Conservation (phyloP, 2,113 vertebrate species). For the Boleophthalmus pectinirostris region DNA sequence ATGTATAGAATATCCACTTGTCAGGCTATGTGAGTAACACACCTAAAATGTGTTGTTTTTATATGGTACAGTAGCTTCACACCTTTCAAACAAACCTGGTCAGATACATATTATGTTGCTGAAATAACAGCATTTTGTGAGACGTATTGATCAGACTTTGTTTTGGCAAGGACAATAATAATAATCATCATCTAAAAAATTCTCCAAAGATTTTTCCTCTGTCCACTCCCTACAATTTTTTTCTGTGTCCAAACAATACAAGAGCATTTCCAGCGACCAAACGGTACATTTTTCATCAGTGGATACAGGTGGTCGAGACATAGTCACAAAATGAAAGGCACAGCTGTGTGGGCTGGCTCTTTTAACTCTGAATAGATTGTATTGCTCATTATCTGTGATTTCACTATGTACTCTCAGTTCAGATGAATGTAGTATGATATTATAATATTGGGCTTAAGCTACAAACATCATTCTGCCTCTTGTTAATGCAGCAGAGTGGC, state of each 20-base stretch:
- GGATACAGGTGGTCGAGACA: constrained; percentile 1
- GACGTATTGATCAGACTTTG: not conserved
- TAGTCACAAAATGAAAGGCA: not conserved
- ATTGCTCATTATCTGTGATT: not conserved
- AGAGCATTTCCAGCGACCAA: not conserved
- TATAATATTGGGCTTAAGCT: not conserved
- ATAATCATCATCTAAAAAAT: not conserved
- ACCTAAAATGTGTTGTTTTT: no score
- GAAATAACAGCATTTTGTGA: not conserved
- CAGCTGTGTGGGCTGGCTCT: not conserved
- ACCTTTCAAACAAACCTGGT: no score
- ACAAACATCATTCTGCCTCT: not conserved
- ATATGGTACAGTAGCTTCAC: no score
- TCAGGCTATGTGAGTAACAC: no score
- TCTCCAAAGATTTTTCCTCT: not conserved
- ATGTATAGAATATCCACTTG: no score
- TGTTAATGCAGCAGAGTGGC: not conserved
- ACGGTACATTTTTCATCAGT: not conserved
- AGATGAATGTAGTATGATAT: not conserved
- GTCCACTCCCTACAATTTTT: not conserved
- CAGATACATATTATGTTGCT: no score
- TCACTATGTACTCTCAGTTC: not conserved
- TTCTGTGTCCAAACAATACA: not conserved
- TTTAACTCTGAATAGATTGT: not conserved
- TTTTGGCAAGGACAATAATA: not conserved